Base-by-base conservation (phyloP, 2,888 invertebrate species). In the Ichneumon xanthorius region DNA sequence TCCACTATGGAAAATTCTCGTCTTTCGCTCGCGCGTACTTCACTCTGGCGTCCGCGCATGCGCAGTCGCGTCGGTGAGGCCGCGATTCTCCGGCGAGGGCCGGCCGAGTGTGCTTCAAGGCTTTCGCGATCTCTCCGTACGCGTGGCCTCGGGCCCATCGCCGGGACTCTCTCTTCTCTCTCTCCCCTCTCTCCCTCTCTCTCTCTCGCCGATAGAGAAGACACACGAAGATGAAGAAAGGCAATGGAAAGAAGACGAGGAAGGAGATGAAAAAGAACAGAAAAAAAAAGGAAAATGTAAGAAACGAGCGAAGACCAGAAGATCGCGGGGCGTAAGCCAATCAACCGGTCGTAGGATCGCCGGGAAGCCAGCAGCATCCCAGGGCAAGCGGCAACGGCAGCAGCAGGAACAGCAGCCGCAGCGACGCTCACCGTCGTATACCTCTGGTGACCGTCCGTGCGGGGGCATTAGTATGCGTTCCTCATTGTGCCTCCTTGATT, bases 401-500 rank as follows among this genome's bases (percentile, higher is more conserved):
- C 48, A 2, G 53, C 53, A 26, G 58, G 22, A 61, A 30, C 61
- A 30, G 26, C 61, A 61, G 19, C n/a, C 65, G 50, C 48, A 33
- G 33, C 61, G 61, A 58, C 50, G 78, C 70, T 78, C 68, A 50
- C 50, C 50, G 70, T 58, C 68, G 58, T 63, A 61, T 75, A 68
- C 73, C 75, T 85, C 73, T 77, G 83, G 84, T 80, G 80, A 84
- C 80, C 72, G 58, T 84, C 78, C 79, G 75, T 16, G 61, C 76
- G 67, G 58, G 50, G 73, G 80, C 87, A 87, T 87, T 87, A 86
- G 83, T 87, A 86, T 87, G 84, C 87, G 84, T 86, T 87, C 82
- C 87, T 87, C 87, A 87, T 87, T 87, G 86, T 84, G 81, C 79
- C 81, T 70, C 65, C 82, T 87, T 87, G 86, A 87, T 87, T 87